phyloP scores from a whole-genome alignment of 2,888 invertebrate genomes.

The Diaprepes abbreviatus region DNA sequence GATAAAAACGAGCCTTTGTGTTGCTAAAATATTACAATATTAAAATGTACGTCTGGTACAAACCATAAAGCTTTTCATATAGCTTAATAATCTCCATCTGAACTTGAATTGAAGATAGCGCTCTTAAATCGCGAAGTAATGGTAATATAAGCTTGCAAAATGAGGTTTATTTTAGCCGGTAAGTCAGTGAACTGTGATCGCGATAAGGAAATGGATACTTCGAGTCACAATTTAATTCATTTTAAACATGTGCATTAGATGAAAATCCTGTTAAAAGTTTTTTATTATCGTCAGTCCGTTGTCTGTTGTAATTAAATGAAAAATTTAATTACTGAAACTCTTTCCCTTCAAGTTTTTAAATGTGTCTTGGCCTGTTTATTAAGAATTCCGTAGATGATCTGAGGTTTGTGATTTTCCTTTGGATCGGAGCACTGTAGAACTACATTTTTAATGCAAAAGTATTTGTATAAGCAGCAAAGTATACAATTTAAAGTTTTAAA shows the following conservation, averaged over 20 bases:
- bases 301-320: neutral
- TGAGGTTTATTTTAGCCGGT: constrained; percentile 46
- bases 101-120: constrained; percentile 29
- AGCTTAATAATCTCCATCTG: constrained; percentile 36
- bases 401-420: no score
- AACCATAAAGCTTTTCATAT: constrained; percentile 16
- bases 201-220: constrained; percentile 46
- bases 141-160: constrained; percentile 45
- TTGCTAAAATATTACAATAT: no score
- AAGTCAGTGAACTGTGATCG: constrained; percentile 48
- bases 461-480: no score
- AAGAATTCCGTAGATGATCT: no score
- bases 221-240: constrained; percentile 40
- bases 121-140: constrained; percentile 34
- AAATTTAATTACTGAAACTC: neutral
- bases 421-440: no score
- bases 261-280: constrained; percentile 43
- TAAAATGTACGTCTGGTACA: neutral
- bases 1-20: no score
- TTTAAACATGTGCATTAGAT: constrained; percentile 46
- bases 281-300: constrained; percentile 10
- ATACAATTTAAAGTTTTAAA: no score
- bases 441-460: no score
- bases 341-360: neutral
- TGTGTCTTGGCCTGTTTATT: no score